phyloP scores from a whole-genome alignment of 2,113 vertebrate genomes.

The Pituophis catenifer region DNA sequence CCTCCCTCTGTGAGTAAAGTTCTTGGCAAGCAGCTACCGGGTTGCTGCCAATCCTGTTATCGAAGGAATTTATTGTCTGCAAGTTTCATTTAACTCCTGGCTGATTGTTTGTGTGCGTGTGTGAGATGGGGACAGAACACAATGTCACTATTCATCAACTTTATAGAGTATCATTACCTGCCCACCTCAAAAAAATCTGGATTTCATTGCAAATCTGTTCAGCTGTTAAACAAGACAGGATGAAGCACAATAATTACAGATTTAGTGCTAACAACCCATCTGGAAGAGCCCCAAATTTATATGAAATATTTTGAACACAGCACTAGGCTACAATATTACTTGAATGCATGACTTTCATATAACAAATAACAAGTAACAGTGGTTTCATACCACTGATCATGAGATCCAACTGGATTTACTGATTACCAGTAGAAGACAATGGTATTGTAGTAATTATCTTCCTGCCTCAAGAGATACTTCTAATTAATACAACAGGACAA shows the following conservation, averaged over 20 bases:
- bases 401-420: neutral
- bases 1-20: too few species aligned
- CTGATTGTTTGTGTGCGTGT: too few species aligned
- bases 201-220: neutral
- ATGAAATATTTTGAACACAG: neutral
- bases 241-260: neutral
- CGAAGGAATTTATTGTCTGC: too few species aligned
- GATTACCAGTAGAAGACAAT: neutral
- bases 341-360: neutral
- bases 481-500: neutral
- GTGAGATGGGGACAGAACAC: too few species aligned
- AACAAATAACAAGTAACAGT: neutral
- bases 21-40: too few species aligned
- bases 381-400: neutral
- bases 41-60: too few species aligned
- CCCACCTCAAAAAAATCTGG: neutral
- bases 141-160: neutral
- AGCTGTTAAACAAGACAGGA: neutral
- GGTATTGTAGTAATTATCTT: neutral
- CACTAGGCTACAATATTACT: neutral
- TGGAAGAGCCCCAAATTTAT: neutral
- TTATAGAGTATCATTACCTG: neutral
- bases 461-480: neutral
- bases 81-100: too few species aligned
- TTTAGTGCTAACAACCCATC: neutral